A percentile compares a stretch with the other conserved stretches of the same genome.
phyloP scores from a whole-genome alignment of 2,888 invertebrate genomes.

The Kryphioiulus occultus region DNA sequence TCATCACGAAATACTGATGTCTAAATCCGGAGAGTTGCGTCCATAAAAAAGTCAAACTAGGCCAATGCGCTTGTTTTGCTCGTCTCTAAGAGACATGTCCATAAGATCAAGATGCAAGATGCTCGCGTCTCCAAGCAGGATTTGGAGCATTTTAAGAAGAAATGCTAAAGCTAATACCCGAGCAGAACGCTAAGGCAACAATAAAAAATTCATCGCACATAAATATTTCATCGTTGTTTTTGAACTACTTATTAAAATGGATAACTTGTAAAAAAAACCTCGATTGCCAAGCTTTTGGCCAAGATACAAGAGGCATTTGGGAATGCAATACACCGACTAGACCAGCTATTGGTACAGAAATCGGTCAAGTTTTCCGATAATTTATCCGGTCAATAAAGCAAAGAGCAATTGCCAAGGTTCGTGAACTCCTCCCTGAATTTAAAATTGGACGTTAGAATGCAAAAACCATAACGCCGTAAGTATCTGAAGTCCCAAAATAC shows the following conservation, averaged over 20 bases:
- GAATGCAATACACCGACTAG: background rate
- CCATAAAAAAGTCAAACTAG: background rate
- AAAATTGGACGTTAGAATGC: background rate
- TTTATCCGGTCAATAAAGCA: background rate
- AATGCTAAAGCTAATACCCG: background rate
- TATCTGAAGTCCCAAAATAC: too few species aligned
- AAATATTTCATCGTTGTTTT: background rate
- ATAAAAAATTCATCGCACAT: background rate
- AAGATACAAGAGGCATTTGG: background rate
- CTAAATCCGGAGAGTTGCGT: too few species aligned
- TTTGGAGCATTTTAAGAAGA: background rate
- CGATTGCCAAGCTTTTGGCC: background rate
- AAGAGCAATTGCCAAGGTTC: background rate
- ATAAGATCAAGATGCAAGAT: background rate
- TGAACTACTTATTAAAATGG: background rate
- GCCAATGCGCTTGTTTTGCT: background rate
- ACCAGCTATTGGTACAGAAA: background rate
- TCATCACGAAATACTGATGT: too few species aligned
- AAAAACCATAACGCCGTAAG: too few species aligned
- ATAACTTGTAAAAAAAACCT: background rate
- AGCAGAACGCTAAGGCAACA: background rate
- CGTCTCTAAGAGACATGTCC: background rate
- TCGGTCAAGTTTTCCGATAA: background rate
- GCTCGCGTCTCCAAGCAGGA: too few species aligned
- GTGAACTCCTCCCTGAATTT: background rate